Evolutionary conservation across 2,888 invertebrate genomes (phyloP).

Genomic region (Chrysolina oricalcia): DNA sequence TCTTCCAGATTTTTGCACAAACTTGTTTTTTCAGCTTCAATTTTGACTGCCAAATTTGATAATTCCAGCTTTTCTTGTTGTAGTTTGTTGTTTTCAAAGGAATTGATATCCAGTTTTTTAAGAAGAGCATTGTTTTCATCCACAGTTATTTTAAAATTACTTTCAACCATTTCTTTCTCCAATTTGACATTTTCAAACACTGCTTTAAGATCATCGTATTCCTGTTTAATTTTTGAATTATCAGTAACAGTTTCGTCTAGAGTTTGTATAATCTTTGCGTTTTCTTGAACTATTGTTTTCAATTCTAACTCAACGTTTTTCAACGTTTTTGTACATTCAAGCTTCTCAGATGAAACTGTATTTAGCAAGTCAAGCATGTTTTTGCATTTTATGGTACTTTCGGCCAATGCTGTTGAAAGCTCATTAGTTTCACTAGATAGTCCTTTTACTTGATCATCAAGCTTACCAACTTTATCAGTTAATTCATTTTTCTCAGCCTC

Average conservation of each 20-base stretch:
- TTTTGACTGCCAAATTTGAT: neutral
- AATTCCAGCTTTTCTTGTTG: conserved; percentile 26
- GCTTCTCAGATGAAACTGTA: conserved; percentile 7
- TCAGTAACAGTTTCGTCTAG: conserved; percentile 3
- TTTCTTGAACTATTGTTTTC: neutral
- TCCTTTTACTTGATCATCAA: neutral
- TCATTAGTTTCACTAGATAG: neutral
- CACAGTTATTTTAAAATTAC: neutral
- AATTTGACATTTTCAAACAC: conserved; percentile 19
- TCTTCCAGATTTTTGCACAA: neutral
- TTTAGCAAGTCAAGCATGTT: conserved; percentile 5
- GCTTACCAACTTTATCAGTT: neutral
- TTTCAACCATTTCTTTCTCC: conserved; percentile 29
- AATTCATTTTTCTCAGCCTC: conserved; percentile 20
- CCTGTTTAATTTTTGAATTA: conserved; percentile 16
- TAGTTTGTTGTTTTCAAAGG: conserved; percentile 17
- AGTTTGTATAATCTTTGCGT: neutral
- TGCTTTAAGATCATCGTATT: conserved; percentile 34
- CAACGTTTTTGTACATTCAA: conserved; percentile 1
- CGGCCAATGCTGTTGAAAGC: neutral
- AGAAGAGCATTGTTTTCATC: neutral
- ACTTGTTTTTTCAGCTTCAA: neutral
- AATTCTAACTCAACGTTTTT: neutral
- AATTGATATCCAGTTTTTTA: neutral
- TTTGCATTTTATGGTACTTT: neutral